phyloP scores from a whole-genome alignment of 2,113 vertebrate species.

The Orycteropus afer region DNA sequence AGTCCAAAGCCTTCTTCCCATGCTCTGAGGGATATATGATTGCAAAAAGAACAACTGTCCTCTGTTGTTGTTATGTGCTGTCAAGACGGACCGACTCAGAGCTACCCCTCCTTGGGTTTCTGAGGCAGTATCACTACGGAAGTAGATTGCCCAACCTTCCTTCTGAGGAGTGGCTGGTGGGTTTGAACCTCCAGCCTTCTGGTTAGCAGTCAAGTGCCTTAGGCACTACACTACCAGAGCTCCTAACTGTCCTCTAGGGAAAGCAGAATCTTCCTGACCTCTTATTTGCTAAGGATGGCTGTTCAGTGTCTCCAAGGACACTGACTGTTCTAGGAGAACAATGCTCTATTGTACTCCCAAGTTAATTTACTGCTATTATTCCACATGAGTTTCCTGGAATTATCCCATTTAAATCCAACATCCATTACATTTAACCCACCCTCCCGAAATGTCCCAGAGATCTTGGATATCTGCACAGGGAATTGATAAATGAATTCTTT shows the following conservation, averaged over 20 bases:
- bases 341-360: background rate
- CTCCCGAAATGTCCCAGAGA: background rate
- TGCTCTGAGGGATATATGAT: background rate
- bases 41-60: background rate
- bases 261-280: background rate
- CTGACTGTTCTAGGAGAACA: background rate
- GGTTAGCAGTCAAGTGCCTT: too few relatives aligned
- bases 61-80: too few relatives aligned
- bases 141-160: too few relatives aligned
- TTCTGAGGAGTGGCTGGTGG: too few relatives aligned
- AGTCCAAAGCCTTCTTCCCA: background rate
- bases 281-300: background rate
- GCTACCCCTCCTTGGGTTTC: too few relatives aligned
- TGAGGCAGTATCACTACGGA: too few relatives aligned
- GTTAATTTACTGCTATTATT: background rate
- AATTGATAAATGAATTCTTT: background rate
- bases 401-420: background rate
- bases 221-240: too few relatives aligned
- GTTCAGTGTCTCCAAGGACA: background rate
- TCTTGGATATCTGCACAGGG: background rate
- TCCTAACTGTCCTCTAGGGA: background rate
- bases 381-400: background rate
- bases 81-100: too few relatives aligned
- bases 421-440: background rate
- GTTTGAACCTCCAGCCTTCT: too few relatives aligned